These are phyloP conservation scores for Dendrocopos noguchii DNA, from an alignment of 2,113 vertebrate species.

Conservation along the genomic window DNA sequence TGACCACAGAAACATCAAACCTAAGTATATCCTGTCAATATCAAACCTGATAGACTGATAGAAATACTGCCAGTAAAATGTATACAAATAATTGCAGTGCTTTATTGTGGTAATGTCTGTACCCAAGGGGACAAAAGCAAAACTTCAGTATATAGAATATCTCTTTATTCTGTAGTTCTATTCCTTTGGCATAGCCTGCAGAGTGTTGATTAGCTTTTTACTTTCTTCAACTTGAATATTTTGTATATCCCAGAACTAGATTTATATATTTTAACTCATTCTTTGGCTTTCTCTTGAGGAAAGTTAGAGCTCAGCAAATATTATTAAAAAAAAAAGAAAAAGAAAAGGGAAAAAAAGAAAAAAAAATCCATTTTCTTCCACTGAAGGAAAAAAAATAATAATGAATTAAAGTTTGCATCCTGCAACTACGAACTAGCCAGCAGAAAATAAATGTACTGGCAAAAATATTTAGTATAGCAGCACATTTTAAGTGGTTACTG, in stretches of 20 bases:
- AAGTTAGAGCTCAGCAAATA: background rate
- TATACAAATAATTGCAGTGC: background rate
- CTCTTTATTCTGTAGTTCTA: background rate
- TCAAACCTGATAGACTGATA: background rate
- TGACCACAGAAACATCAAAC: background rate
- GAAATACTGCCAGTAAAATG: background rate
- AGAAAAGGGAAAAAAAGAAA: background rate
- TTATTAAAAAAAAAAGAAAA: background rate
- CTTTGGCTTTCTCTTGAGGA: background rate
- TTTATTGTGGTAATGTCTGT: background rate
- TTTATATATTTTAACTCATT: slow-evolving; percentile 22
- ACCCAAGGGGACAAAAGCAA: background rate
- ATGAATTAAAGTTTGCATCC: background rate
- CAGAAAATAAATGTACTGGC: slow-evolving; percentile 31
- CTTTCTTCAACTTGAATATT: background rate
- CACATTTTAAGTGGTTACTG: slow-evolving; percentile 19
- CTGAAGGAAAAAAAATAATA: background rate
- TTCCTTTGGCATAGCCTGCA: background rate
- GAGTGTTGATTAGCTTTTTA: background rate
- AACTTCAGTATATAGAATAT: background rate
- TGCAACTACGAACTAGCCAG: background rate
- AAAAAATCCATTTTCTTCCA: background rate
- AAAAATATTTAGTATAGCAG: slow-evolving; percentile 31
- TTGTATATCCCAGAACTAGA: background rate
- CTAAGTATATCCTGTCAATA: background rate